phyloP scores from a whole-genome alignment of 2,888 invertebrate genomes.

The Buathra laborator region DNA sequence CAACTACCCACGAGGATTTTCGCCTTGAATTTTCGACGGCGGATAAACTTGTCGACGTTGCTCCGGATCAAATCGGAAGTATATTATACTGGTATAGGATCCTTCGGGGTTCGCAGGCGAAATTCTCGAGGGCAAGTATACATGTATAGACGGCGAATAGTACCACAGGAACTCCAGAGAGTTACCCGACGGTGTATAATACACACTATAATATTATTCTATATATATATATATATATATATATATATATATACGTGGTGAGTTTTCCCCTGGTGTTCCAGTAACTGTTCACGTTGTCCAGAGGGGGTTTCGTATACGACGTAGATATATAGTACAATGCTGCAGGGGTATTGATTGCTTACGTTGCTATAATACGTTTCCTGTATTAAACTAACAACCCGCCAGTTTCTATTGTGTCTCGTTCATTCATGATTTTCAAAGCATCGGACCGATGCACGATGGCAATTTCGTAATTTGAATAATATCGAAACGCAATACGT shows the following conservation, averaged over 20 bases:
- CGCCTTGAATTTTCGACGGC: slow-evolving; percentile 8
- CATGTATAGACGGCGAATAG: not conserved
- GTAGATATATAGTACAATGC: slow-evolving; percentile 14
- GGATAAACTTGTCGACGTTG: slow-evolving; percentile 31
- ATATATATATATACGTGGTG: not conserved
- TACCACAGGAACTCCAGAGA: slow-evolving; percentile 1
- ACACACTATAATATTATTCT: slow-evolving; percentile 20
- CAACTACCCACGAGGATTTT: slow-evolving; percentile 1
- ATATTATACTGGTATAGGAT: slow-evolving; percentile 24
- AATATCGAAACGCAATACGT: not conserved
- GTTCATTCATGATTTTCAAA: slow-evolving; percentile 33
- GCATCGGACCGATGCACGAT: not conserved
- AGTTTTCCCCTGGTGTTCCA: slow-evolving; percentile 47
- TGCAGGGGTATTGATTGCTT: slow-evolving; percentile 36
- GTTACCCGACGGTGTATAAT: slow-evolving; percentile 4
- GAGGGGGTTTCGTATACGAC: slow-evolving; percentile 14
- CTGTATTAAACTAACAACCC: slow-evolving; percentile 29
- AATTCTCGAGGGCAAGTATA: slow-evolving; percentile 15
- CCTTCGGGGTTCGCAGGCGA: slow-evolving; percentile 9
- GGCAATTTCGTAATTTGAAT: not conserved
- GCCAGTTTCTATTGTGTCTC: slow-evolving; percentile 5
- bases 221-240: slow-evolving; percentile 1
- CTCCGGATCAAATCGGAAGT: slow-evolving; percentile 24
- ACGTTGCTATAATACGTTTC: slow-evolving; percentile 19
- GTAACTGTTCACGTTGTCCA: slow-evolving; percentile 39